Evolutionary conservation across 2,797 vertebrate genomes (phyloP).

Genomic region (Octomys mimax): DNA sequence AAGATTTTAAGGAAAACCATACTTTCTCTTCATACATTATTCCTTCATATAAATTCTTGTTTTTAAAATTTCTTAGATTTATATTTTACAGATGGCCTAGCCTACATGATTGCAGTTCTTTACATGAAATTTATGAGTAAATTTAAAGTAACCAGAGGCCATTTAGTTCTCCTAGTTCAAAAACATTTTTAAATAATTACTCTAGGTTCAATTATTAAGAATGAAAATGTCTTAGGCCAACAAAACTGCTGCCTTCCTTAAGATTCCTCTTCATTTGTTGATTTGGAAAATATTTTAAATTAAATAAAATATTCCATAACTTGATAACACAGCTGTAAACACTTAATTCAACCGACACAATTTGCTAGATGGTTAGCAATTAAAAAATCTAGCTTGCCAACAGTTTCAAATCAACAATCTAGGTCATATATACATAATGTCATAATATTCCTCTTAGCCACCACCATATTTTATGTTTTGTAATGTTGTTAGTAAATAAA

Average conservation of each 20-base stretch:
- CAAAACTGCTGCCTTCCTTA: not conserved
- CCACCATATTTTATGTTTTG: constrained; percentile 38
- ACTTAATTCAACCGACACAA: constrained; percentile 9
- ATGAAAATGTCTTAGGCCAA: not conserved
- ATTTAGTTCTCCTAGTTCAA: not conserved
- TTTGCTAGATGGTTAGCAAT: not conserved
- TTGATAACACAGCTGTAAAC: not conserved
- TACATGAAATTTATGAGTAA: not conserved
- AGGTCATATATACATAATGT: not conserved
- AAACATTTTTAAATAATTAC: not conserved
- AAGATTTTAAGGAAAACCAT: not conserved
- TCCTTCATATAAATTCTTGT: not conserved
- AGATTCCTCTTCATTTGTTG: not conserved
- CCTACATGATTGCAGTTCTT: not conserved
- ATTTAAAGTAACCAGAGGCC: not conserved
- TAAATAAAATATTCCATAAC: constrained; percentile 18
- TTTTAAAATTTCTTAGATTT: constrained; percentile 31
- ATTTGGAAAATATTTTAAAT: constrained; percentile 14
- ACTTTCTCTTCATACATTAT: not conserved
- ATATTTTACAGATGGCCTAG: not conserved
- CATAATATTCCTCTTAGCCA: not conserved
- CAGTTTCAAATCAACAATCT: not conserved
- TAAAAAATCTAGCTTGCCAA: not conserved
- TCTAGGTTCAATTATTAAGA: not conserved
- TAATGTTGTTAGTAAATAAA: not conserved